Conservation (phyloP, 2,888 invertebrate genomes). For the Bruchidius siliquastri region DNA sequence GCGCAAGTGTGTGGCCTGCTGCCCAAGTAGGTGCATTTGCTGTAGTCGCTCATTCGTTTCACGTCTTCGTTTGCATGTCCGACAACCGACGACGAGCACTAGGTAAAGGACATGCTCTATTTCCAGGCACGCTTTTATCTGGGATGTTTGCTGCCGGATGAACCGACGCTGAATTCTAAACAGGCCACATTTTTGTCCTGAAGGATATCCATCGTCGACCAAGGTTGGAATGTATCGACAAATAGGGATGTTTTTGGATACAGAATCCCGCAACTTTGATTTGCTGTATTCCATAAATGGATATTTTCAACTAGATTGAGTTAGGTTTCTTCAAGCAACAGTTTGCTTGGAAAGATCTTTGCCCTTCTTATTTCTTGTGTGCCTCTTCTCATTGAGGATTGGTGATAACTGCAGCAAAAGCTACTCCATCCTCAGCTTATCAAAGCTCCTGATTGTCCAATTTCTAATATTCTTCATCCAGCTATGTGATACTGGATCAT, state of each 20-base stretch:
- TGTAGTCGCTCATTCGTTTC: slow-evolving; percentile 15
- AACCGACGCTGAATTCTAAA: not conserved
- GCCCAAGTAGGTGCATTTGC: not conserved
- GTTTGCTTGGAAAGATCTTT: too few species aligned
- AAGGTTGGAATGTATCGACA: not conserved
- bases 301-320: too few species aligned
- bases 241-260: not conserved
- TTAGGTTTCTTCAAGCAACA: too few species aligned
- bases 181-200: not conserved
- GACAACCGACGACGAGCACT: slow-evolving; percentile 11
- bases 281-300: too few species aligned
- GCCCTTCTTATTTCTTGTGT: too few species aligned
- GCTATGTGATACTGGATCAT: too few species aligned
- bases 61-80: slow-evolving; percentile 26
- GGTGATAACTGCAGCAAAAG: too few species aligned
- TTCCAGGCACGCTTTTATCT: not conserved
- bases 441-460: too few species aligned
- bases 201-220: not conserved
- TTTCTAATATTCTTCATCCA: too few species aligned
- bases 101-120: not conserved
- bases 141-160: not conserved
- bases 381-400: too few species aligned
- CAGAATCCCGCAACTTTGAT: too few species aligned
- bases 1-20: not conserved
- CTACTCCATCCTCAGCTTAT: too few species aligned